Percentiles rank a stretch among this genome's conserved stretches.
These are phyloP conservation scores for Hydrozoanthus gracilis DNA, from an alignment of 92 coral and sea anemone genomes.

Conservation along the genomic window DNA sequence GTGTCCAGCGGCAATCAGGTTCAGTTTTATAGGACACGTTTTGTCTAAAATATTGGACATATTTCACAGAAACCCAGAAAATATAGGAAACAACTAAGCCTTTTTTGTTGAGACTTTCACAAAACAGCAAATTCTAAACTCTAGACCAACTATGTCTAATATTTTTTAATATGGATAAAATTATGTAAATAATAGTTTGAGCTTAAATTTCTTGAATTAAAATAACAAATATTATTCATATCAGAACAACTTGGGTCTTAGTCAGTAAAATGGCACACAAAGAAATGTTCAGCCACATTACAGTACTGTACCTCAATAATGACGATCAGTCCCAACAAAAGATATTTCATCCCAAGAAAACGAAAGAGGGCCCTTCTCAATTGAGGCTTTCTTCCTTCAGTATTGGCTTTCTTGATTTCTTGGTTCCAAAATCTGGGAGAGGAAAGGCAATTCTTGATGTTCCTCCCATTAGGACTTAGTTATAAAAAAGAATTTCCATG, in stretches of 20 bases:
- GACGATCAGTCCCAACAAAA: conserved; percentile 47
- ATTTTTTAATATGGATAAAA: too few relatives aligned
- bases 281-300: too few relatives aligned
- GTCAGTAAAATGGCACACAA: too few relatives aligned
- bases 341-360: conserved; percentile 74
- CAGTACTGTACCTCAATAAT: conserved; percentile 68
- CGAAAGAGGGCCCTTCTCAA: conserved; percentile 71
- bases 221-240: too few relatives aligned
- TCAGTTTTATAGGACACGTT: background rate
- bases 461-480: too few relatives aligned
- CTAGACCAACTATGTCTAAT: too few relatives aligned
- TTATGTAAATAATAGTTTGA: too few relatives aligned
- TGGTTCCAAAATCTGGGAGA: conserved; percentile 79
- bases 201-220: too few relatives aligned
- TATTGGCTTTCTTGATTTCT: conserved; percentile 68
- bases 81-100: background rate
- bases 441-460: background rate
- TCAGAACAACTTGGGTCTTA: too few relatives aligned
- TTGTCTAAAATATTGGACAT: background rate
- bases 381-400: conserved; percentile 70
- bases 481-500: too few relatives aligned
- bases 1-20: background rate
- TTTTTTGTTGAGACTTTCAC: too few relatives aligned
- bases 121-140: too few relatives aligned
- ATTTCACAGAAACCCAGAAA: background rate